Evolutionary conservation across 2,113 vertebrate species (phyloP).

Genomic region (Phyllostomus hastatus): DNA sequence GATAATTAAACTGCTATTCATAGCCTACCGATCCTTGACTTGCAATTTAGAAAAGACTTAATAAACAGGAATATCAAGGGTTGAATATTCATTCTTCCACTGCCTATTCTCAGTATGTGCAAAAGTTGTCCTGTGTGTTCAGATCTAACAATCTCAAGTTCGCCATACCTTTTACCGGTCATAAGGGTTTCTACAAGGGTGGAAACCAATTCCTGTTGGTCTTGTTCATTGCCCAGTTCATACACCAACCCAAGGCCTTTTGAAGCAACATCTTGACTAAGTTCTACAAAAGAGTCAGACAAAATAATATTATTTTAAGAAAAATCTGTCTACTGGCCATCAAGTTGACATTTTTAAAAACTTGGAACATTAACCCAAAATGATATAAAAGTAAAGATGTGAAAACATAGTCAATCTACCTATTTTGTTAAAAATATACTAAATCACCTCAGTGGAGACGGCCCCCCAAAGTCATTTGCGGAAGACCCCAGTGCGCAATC

Average conservation of each 20-base stretch:
- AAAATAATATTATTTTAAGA: conserved; percentile 25
- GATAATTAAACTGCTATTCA: not conserved
- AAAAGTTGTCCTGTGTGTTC: not conserved
- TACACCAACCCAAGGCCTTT: conserved; percentile 98
- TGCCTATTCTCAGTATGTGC: not conserved
- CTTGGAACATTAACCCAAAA: conserved; percentile 37
- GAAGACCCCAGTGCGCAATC: not conserved
- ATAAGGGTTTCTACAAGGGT: conserved; percentile 96
- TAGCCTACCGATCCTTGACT: not conserved
- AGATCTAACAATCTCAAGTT: conserved; percentile 28
- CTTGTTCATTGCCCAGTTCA: conserved; percentile 93
- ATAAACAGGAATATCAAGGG: not conserved
- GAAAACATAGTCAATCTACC: not conserved
- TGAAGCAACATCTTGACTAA: conserved; percentile 97
- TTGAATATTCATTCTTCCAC: not conserved
- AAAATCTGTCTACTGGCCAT: not conserved
- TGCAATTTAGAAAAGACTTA: not conserved
- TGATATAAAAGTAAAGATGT: not conserved
- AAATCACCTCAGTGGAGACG: not conserved
- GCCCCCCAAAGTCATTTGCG: not conserved
- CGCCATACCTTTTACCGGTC: conserved; percentile 95
- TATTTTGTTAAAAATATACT: not conserved
- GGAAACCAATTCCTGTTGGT: conserved; percentile 96
- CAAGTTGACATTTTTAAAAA: conserved; percentile 1
- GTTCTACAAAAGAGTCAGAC: conserved; percentile 84